phyloP scores from a whole-genome alignment of 1,140 invertebrate species.

The Brachionus calyciflorus region DNA sequence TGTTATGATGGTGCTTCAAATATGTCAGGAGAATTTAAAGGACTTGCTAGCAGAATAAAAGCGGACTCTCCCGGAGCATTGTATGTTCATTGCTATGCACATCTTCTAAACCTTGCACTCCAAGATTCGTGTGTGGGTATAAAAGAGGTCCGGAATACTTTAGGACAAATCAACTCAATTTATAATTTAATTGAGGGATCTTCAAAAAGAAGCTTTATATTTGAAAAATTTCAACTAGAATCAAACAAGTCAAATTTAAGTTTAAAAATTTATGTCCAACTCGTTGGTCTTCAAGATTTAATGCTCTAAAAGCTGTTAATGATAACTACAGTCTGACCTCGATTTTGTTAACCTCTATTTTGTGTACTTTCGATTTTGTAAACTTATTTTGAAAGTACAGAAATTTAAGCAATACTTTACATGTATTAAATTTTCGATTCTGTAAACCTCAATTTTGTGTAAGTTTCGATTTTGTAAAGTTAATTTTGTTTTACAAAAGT shows the following conservation, averaged over 20 bases:
- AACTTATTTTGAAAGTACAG: too few relatives aligned
- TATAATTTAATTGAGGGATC: constrained; percentile 44
- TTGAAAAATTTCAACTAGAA: constrained; percentile 26
- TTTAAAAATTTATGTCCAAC: constrained; percentile 24
- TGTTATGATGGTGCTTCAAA: constrained; percentile 33
- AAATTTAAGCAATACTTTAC: too few relatives aligned
- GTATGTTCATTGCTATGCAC: constrained; percentile 38
- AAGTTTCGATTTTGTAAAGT: too few relatives aligned
- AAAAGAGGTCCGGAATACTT: constrained; percentile 5
- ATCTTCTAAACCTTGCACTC: constrained; percentile 4
- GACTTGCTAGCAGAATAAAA: background rate
- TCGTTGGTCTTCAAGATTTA: constrained; percentile 14
- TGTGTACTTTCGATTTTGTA: too few relatives aligned
- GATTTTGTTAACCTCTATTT: too few relatives aligned
- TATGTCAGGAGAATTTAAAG: background rate
- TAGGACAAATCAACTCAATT: constrained; percentile 4
- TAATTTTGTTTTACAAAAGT: too few relatives aligned
- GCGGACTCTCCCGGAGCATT: background rate
- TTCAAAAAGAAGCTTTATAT: constrained; percentile 8
- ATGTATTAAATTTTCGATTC: too few relatives aligned
- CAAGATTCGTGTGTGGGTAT: background rate
- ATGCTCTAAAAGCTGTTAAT: constrained; percentile 2
- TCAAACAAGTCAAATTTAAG: background rate
- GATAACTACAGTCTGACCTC: too few relatives aligned
- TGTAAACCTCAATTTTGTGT: too few relatives aligned